These are phyloP conservation scores for Halcyon chelicuti DNA, from an alignment of 2,797 vertebrate genomes.

Conservation along the genomic window DNA sequence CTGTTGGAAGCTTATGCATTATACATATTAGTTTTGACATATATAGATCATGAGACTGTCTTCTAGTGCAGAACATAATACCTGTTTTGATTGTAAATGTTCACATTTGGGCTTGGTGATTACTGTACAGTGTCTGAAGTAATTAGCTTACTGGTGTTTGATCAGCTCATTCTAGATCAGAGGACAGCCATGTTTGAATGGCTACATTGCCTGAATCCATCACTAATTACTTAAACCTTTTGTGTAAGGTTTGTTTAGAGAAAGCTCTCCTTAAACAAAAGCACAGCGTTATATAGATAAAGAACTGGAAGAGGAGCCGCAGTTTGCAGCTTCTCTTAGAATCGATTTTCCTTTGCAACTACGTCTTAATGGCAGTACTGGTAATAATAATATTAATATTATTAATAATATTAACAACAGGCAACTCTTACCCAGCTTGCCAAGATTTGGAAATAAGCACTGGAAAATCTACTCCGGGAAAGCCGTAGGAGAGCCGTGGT, in stretches of 20 bases:
- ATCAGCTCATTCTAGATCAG: constrained; percentile 10
- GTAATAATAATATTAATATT: too few species aligned
- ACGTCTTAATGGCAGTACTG: background rate
- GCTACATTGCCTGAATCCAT: background rate
- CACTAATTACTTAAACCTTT: constrained; percentile 11
- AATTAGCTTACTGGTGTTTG: constrained; percentile 10
- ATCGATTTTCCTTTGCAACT: background rate
- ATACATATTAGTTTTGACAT: background rate
- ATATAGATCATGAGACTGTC: background rate
- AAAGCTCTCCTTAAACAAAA: background rate
- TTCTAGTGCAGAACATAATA: background rate
- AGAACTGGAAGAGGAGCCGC: background rate
- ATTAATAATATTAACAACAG: background rate
- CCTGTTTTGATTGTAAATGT: background rate
- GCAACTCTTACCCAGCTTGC: background rate
- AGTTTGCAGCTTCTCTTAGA: background rate
- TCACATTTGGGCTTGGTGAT: background rate
- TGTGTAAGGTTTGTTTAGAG: background rate
- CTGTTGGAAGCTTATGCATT: background rate
- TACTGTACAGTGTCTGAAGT: background rate
- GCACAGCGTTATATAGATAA: background rate
- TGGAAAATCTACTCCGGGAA: background rate
- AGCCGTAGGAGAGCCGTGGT: accelerated
- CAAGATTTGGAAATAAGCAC: background rate
- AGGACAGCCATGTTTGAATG: background rate